A percentile compares a stretch with the other conserved stretches of the same genome.
Conservation (phyloP, 2,888 invertebrate species). For the Conus canariensis region DNA sequence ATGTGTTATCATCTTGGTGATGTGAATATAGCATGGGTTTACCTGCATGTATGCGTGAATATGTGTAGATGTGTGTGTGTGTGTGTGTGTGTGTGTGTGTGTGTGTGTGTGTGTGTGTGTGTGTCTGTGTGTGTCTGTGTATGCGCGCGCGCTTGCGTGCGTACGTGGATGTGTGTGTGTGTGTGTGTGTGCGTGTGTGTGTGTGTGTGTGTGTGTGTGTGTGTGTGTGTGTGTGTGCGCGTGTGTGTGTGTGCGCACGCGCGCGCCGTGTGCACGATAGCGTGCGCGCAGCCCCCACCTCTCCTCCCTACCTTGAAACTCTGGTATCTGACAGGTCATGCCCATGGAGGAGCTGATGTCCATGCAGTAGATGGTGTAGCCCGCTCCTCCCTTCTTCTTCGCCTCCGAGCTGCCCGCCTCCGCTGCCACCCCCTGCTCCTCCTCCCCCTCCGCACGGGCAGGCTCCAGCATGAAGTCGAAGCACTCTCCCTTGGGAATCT, state of each 20-base stretch:
- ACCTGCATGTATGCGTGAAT: no score
- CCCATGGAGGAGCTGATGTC: constrained; percentile 73
- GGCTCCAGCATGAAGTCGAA: constrained; percentile 69
- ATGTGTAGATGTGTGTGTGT: neutral
- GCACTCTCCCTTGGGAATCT: constrained; percentile 62
- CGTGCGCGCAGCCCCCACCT: no score
- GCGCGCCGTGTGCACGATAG: neutral
- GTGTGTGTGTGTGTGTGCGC: neutral
- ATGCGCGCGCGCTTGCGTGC: neutral
- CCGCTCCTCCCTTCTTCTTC: constrained; percentile 57
- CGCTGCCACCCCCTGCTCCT: constrained; percentile 39
- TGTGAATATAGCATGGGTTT: no score
- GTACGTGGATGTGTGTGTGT: neutral
- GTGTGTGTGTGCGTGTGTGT: neutral
- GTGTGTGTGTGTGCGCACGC: neutral
- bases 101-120: constrained; percentile 9
- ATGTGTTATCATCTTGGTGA: no score
- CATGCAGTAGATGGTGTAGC: constrained; percentile 72
- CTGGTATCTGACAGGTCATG: constrained; percentile 57
- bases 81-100: neutral
- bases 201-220: constrained; percentile 11
- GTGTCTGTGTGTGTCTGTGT: neutral
- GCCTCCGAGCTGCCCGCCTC: constrained; percentile 42
- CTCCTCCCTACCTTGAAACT: constrained; percentile 61
- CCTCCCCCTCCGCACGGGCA: constrained; percentile 49